Base-by-base conservation (phyloP, 1,140 invertebrate genomes). In the Pseudomyrmex gracilis region DNA sequence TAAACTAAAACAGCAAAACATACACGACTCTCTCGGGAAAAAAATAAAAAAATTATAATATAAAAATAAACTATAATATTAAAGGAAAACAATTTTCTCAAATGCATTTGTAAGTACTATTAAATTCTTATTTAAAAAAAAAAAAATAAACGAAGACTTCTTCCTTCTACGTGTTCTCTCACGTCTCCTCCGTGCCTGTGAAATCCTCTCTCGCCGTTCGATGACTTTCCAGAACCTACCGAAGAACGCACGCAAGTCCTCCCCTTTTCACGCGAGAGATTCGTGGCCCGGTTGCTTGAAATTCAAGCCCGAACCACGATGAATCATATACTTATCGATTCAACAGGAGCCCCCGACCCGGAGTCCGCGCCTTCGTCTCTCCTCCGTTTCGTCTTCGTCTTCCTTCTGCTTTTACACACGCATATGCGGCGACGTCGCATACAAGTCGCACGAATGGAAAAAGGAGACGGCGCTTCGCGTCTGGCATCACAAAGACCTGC, bases 301-400 rank as follows among this genome's bases (percentile, higher is more conserved):
- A 92, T 92, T 91, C 90, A 92, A 92, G 90, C 90, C 87, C 86
- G 91, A 92, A 92, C 90, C 87, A 82, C 90, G 90, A 87, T 92
- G 90, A 92, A 92, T 92, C 91, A 92, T 91, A 87, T 92, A 91
- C 91, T 91, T 92, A 92, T 92, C 90, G 90, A 92, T 92, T 92
- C 90, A 91, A 92, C 91, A 90, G 89, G 88, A 85, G 87, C 82
- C 86, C 78, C 87, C 87, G 82, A 82, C 55, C 10, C 53, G n/a
- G n/a, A 2, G 58, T 49, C 64, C 58, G 22, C 66, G 34, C 34
- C 34, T 34, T 34, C 61, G 58, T 63, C 87, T 89, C 89, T 66
- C 67, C 82, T 64, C 5, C 34, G 34, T 5, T 34, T 34, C 61
- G 51, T 63, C 87, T 89, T 66, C 67, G 78, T 64, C 83, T 89